Base-by-base conservation (phyloP, 2,888 invertebrate genomes). In the Dynastes tityus region DNA sequence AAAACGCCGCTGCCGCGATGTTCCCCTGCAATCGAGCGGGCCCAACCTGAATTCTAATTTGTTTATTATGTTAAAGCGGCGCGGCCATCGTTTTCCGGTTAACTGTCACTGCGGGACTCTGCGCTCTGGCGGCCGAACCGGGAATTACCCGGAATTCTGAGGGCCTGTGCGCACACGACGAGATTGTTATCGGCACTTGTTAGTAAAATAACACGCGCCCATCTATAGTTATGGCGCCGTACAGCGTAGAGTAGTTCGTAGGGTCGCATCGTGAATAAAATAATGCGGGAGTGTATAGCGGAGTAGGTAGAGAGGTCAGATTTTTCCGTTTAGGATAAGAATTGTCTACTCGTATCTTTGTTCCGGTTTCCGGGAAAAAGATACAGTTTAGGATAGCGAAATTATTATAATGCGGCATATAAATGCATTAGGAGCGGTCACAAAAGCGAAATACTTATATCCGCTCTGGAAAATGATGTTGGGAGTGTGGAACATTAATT, bases 51-150 rank as follows among this genome's bases (percentile, higher is more conserved):
- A 82, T 82, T 80, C 82, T 82, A 82, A 82, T 82, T 82, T 82
- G 82, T 82, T 82, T 82, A 82, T 82, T 82, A 82, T 82, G 82
- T 82, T 82, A 82, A 82, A 80, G 79, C 78, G 73, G 40, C 73
- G 37, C 37, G 70, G 78, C 77, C 78, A 79, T 82, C 79, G 78
- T 9, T 81, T 77, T 77, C 58, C 76, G 76, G 78, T 76, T 80
- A 80, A 82, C 80, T 81, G 81, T 82, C 81, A 79, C 80, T 67
- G 76, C 37, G 73, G 73, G 79, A 78, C 67, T 75, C 32, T 37
- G 32, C 76, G 74, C 76, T 70, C 78, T 53, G 53, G 29, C 70
- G 53, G 70, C 70, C 53, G 51, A 70, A 55, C 51, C 53, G 70
- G 70, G 70, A 70, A 70, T 53, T 53, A 70, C 73, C 73, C 55